A percentile compares a stretch with the other conserved stretches of the same genome.
phyloP scores from a whole-genome alignment of 1,140 invertebrate species.

The Neoseiulus cucumeris region DNA sequence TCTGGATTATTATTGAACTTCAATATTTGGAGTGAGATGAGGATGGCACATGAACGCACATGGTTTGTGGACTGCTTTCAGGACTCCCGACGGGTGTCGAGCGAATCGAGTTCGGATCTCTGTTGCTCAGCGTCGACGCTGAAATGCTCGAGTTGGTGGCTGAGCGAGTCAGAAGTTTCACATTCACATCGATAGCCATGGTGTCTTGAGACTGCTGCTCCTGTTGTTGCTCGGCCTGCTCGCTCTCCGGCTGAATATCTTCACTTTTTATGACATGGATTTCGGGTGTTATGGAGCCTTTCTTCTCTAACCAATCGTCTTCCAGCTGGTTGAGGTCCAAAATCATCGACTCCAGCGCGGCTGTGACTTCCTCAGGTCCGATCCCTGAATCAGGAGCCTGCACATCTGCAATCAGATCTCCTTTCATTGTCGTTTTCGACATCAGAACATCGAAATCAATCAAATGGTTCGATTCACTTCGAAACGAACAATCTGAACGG shows the following conservation, averaged over 20 bases:
- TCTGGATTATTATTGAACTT: too few species aligned
- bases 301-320: not conserved
- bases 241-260: conserved; percentile 44
- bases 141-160: not conserved
- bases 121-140: not conserved
- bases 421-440: too few species aligned
- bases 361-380: conserved; percentile 20
- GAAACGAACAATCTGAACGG: too few species aligned
- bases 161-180: too few species aligned
- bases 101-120: not conserved
- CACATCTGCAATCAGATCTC: not conserved
- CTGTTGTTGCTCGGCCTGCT: conserved; percentile 32
- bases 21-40: too few species aligned
- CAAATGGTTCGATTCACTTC: too few species aligned
- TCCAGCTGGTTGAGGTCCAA: conserved; percentile 18
- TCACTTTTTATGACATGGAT: conserved; percentile 22
- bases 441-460: too few species aligned
- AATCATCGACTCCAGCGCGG: conserved; percentile 20
- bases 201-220: too few species aligned
- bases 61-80: conserved; percentile 19
- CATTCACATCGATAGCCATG: too few species aligned
- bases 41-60: conserved; percentile 11
- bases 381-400: conserved; percentile 17
- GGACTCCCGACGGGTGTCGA: conserved; percentile 3
- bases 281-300: not conserved